phyloP scores from a whole-genome alignment of 1,140 invertebrate species.

The Bombus fervidus region DNA sequence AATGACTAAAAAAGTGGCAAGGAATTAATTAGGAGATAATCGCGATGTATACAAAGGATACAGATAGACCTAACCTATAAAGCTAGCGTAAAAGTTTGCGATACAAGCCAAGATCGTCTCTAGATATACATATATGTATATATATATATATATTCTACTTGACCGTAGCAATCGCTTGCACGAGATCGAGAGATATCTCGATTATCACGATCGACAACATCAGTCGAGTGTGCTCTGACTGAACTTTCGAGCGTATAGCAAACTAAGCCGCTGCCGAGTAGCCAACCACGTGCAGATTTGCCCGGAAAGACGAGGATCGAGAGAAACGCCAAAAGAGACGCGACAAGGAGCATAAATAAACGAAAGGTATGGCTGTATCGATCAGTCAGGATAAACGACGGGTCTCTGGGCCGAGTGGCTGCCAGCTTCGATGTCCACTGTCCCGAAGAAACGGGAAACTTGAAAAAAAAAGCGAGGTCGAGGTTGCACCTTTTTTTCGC shows the following conservation, averaged over 20 bases:
- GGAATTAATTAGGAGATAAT: no score
- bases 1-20: no score
- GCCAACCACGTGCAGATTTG: no score
- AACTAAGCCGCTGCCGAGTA: background rate
- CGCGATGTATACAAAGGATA: no score
- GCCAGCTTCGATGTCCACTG: slow-evolving; percentile 31
- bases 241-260: slow-evolving; percentile 13
- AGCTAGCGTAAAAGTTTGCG: no score
- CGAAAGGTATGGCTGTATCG: slow-evolving; percentile 51
- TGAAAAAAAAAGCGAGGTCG: background rate
- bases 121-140: no score
- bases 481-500: background rate
- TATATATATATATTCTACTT: no score
- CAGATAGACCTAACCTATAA: no score
- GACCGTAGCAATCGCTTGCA: no score
- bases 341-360: slow-evolving; percentile 48
- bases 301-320: background rate
- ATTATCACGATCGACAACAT: no score
- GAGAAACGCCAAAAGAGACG: slow-evolving; percentile 1
- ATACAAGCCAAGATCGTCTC: no score
- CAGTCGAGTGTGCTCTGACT: background rate
- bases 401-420: background rate
- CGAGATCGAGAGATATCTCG: no score
- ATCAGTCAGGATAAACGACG: slow-evolving; percentile 37
- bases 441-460: slow-evolving; percentile 20